phyloP scores from a whole-genome alignment of 2,113 vertebrate genomes.

The Malurus cyaneus region DNA sequence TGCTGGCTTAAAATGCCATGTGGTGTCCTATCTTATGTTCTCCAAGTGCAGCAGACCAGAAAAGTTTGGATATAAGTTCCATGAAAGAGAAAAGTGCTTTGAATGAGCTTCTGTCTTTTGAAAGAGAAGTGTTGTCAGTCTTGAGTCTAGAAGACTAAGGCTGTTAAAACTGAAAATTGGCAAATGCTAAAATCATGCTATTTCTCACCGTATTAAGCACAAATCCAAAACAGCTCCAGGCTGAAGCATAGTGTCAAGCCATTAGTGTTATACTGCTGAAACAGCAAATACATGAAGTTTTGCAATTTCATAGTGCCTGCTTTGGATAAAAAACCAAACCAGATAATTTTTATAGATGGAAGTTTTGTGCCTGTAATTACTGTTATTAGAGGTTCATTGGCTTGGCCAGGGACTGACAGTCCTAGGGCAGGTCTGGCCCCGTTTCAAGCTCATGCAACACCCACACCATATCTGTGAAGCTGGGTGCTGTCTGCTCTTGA shows the following conservation, averaged over 20 bases:
- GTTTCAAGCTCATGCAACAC: accelerated
- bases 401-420: neutral
- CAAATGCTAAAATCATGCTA: neutral
- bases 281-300: neutral
- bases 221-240: neutral
- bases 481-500: neutral
- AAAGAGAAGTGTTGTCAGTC: neutral
- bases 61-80: neutral
- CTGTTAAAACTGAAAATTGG: neutral
- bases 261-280: neutral
- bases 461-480: accelerated
- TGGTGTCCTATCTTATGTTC: neutral
- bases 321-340: neutral
- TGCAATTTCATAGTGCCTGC: neutral
- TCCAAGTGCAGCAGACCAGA: neutral
- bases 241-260: neutral
- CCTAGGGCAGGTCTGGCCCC: neutral
- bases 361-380: neutral
- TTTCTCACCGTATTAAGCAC: neutral
- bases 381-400: accelerated
- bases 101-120: neutral
- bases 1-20: neutral
- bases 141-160: neutral
- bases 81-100: neutral
- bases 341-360: neutral